phyloP scores from a whole-genome alignment of 2,888 invertebrate species.

The Agrilus cyanescens region DNA sequence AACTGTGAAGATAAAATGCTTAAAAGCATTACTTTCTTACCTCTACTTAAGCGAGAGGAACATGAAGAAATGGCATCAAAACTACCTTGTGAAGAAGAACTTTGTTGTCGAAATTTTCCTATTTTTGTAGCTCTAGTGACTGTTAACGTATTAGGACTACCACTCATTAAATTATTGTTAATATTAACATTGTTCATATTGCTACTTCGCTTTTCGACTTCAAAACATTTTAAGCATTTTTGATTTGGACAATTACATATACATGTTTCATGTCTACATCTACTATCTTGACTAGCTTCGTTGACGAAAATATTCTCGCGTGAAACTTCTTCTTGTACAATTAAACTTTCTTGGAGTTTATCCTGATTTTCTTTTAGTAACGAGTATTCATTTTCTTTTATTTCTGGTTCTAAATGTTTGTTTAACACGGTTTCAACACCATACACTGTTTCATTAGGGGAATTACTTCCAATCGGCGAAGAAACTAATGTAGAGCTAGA shows the following conservation, averaged over 20 bases:
- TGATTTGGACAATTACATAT: slow-evolving; percentile 15
- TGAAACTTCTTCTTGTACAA: slow-evolving; percentile 4
- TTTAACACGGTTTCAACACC: too few species aligned
- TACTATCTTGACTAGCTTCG: slow-evolving; percentile 35
- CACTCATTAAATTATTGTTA: slow-evolving; percentile 25
- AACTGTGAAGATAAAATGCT: background rate
- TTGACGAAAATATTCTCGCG: slow-evolving; percentile 10
- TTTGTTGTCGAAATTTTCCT: slow-evolving; percentile 32
- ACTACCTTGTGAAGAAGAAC: slow-evolving; percentile 35
- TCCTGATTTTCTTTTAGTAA: slow-evolving; percentile 2
- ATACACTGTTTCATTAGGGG: background rate
- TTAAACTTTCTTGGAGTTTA: slow-evolving; percentile 2
- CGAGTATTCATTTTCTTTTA: background rate
- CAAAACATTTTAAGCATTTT: slow-evolving; percentile 28
- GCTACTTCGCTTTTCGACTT: slow-evolving; percentile 25
- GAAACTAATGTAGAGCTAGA: slow-evolving; percentile 29
- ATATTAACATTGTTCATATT: slow-evolving; percentile 28
- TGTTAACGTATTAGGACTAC: slow-evolving; percentile 25
- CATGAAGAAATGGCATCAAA: slow-evolving; percentile 41
- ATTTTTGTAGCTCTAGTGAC: slow-evolving; percentile 25
- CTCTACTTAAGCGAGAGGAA: slow-evolving; percentile 46
- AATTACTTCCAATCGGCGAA: slow-evolving; percentile 22
- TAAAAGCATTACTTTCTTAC: slow-evolving; percentile 25
- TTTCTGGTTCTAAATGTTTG: too few species aligned
- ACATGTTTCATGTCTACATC: slow-evolving; percentile 22